Conservation (phyloP, 2,797 vertebrate species). For the Phoxinus dragarum region DNA sequence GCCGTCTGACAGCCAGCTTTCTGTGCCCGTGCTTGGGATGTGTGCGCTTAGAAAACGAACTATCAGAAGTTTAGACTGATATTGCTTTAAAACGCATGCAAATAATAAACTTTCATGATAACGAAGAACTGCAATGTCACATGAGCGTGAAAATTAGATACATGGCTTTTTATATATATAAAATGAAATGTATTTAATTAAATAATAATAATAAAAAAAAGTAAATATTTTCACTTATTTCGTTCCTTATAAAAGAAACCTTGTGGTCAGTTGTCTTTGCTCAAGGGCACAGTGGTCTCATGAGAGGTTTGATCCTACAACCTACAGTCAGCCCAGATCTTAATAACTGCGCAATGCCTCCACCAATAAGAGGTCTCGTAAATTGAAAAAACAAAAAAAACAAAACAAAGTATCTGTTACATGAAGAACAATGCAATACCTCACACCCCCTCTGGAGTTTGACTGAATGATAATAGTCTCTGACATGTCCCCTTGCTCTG, state of each 20-base stretch:
- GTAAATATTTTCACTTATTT: neutral
- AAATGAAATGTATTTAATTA: neutral
- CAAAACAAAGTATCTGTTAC: neutral
- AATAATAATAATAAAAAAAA: neutral
- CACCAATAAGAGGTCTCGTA: too few species aligned
- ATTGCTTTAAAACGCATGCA: too few species aligned
- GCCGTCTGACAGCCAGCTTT: too few species aligned
- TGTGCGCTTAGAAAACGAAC: too few species aligned
- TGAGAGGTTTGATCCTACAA: too few species aligned
- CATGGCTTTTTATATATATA: neutral
- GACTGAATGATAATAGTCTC: neutral
- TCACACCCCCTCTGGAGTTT: neutral
- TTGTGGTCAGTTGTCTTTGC: neutral
- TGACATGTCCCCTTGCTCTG: conserved; percentile 22
- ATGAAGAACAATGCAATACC: conserved; percentile 20
- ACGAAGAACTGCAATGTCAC: too few species aligned
- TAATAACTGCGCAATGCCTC: neutral
- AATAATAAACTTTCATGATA: too few species aligned
- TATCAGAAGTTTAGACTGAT: too few species aligned
- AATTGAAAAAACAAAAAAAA: neutral
- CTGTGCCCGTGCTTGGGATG: too few species aligned
- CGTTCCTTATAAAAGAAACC: neutral
- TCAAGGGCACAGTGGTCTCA: neutral
- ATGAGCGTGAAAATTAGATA: too few species aligned
- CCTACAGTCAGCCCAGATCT: neutral